Conservation (phyloP, 2,888 invertebrate genomes). For the Hypolimnas misippus region DNA sequence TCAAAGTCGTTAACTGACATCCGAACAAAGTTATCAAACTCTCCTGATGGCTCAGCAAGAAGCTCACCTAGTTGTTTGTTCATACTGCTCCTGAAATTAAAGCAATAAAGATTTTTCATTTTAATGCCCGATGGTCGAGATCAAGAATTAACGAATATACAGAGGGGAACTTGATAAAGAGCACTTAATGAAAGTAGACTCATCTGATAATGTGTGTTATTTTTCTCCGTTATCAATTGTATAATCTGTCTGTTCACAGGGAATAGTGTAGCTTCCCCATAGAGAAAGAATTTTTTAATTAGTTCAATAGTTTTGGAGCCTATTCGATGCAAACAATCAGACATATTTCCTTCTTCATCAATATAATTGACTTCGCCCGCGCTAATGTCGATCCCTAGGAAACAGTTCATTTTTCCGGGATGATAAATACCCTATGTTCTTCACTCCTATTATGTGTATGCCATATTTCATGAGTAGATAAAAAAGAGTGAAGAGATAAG, state of each 20-base stretch:
- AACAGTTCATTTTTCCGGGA: not conserved
- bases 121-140: not conserved
- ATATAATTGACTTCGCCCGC: not conserved
- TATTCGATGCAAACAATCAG: not conserved
- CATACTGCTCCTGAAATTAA: conserved; percentile 24
- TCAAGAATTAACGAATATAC: conserved; percentile 1
- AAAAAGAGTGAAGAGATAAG: not conserved
- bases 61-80: conserved; percentile 39
- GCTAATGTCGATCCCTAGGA: not conserved
- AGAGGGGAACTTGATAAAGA: conserved; percentile 1
- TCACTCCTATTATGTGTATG: not conserved
- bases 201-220: not conserved
- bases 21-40: conserved; percentile 43
- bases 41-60: conserved; percentile 38
- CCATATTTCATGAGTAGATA: not conserved
- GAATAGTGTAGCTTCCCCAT: not conserved
- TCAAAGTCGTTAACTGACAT: conserved; percentile 42
- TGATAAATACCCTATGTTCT: not conserved
- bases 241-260: not conserved
- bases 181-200: not conserved
- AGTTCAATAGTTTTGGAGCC: not conserved
- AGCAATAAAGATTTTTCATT: not conserved
- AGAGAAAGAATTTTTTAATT: not conserved
- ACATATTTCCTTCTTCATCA: not conserved
- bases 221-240: not conserved